phyloP scores from a whole-genome alignment of 2,888 invertebrate genomes.

The Hirtodrosophila alboralis region DNA sequence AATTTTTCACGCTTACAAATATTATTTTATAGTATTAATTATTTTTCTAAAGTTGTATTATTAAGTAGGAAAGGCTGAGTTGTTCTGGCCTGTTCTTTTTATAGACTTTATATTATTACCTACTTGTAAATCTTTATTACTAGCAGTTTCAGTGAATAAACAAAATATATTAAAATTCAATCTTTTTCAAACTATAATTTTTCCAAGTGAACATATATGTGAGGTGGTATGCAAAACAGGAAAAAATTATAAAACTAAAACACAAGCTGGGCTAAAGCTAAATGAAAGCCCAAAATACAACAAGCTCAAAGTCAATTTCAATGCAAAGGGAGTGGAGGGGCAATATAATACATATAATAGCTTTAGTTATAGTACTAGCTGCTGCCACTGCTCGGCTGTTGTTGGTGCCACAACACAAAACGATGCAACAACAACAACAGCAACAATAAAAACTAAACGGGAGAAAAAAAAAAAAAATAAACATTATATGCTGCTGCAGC shows the following conservation, averaged over 20 bases:
- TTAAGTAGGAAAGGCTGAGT: too few species aligned
- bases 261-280: constrained; percentile 29
- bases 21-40: too few species aligned
- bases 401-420: constrained; percentile 33
- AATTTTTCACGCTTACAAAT: too few species aligned
- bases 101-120: too few species aligned
- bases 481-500: constrained; percentile 40
- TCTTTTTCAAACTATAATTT: too few species aligned
- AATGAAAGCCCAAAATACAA: constrained; percentile 55
- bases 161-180: too few species aligned
- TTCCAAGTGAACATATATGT: background rate
- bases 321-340: constrained; percentile 30
- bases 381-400: constrained; percentile 19
- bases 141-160: too few species aligned
- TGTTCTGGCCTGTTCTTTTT: too few species aligned
- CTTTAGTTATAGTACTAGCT: constrained; percentile 6
- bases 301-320: constrained; percentile 49
- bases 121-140: too few species aligned
- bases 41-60: too few species aligned
- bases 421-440: constrained; percentile 36
- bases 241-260: constrained; percentile 33
- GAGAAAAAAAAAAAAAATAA: constrained; percentile 27
- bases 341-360: constrained; percentile 49
- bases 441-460: constrained; percentile 25
- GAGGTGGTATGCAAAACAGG: constrained; percentile 28